phyloP scores from a whole-genome alignment of 2,113 vertebrate species.

The Toxostoma redivivum region DNA sequence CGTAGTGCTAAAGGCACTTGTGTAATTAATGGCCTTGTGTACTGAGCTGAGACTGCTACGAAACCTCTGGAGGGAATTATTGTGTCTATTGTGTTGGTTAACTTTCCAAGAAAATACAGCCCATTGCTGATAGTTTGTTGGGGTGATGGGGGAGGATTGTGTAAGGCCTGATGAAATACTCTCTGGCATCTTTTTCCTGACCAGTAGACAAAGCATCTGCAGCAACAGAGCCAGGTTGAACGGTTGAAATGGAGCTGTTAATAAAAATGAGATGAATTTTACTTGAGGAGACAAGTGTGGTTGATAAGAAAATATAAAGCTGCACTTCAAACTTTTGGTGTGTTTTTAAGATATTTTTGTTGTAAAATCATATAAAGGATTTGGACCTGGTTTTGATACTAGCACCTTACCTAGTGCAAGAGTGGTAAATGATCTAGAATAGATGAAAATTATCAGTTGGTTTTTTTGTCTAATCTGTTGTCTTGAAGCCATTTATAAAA shows the following conservation, averaged over 20 bases:
- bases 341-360: neutral
- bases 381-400: neutral
- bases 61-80: conserved; percentile 24
- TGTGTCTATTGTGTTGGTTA: neutral
- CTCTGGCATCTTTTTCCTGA: neutral
- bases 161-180: neutral
- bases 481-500: neutral
- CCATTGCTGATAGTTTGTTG: neutral
- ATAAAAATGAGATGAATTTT: neutral
- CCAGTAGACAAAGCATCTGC: neutral
- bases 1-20: neutral
- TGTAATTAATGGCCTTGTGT: conserved; percentile 47
- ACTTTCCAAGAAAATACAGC: conserved; percentile 2
- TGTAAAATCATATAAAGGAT: neutral
- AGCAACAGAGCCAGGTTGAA: neutral
- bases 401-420: neutral
- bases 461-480: neutral
- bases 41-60: neutral
- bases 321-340: neutral
- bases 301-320: neutral
- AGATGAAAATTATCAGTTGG: neutral
- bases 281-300: neutral
- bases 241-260: neutral
- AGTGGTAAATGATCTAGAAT: neutral
- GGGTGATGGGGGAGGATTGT: neutral